Evolutionary conservation across 2,888 invertebrate genomes (phyloP).

Genomic region (Acholoe squamosa): DNA sequence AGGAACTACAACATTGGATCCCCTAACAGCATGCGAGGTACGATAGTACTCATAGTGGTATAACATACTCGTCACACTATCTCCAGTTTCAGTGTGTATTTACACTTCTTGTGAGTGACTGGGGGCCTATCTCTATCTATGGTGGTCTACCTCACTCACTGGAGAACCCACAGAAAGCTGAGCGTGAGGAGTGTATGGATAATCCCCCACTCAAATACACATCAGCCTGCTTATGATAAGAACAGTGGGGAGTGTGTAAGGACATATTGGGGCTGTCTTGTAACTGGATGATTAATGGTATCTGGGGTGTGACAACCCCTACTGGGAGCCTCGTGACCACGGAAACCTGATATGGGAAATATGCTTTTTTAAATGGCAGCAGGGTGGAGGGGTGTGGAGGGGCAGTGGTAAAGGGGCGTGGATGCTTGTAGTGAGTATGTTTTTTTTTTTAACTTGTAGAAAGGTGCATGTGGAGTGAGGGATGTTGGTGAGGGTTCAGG

Average conservation of each 20-base stretch:
- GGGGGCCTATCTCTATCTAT: too few relatives aligned
- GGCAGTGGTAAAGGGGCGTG: background rate
- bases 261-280: slow-evolving; percentile 21
- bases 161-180: too few relatives aligned
- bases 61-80: too few relatives aligned
- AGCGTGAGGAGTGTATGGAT: background rate
- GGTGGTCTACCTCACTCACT: too few relatives aligned
- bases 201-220: background rate
- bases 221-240: background rate
- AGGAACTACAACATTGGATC: background rate
- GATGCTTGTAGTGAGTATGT: background rate
- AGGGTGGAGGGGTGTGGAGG: background rate
- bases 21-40: background rate
- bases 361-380: background rate
- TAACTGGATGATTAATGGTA: background rate
- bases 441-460: slow-evolving; percentile 10
- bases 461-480: background rate
- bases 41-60: too few relatives aligned
- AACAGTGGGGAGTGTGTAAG: background rate
- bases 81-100: too few relatives aligned
- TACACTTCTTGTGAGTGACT: too few relatives aligned
- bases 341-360: slow-evolving; percentile 3
- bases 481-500: background rate
- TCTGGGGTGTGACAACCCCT: background rate
- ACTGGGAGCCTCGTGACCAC: background rate